Evolutionary conservation across 2,113 vertebrate genomes (phyloP).

Genomic region (Tragelaphus imberbis): DNA sequence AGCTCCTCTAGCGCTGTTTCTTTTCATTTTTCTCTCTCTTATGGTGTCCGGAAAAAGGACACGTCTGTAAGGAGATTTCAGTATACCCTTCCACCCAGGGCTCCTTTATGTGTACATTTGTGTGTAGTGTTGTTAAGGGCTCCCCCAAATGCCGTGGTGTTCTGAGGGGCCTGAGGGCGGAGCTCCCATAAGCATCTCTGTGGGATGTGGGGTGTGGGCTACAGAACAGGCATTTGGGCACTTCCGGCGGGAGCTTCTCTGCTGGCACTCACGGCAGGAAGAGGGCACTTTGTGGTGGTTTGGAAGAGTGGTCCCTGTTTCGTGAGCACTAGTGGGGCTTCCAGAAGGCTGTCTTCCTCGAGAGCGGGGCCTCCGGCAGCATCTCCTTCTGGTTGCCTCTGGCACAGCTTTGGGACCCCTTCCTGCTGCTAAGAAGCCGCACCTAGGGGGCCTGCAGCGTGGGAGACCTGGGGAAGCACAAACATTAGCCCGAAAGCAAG

Average conservation of each 20-base stretch:
- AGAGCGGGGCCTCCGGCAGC: neutral
- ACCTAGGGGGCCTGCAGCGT: rapidly evolving
- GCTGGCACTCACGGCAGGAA: neutral
- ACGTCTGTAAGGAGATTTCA: neutral
- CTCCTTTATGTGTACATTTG: rapidly evolving
- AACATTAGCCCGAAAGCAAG: neutral
- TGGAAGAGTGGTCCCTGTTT: neutral
- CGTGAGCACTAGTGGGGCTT: neutral
- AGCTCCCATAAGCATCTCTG: rapidly evolving
- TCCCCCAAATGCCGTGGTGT: rapidly evolving
- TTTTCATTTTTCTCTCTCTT: rapidly evolving
- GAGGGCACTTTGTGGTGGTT: neutral
- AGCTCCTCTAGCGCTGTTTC: neutral
- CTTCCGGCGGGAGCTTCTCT: neutral
- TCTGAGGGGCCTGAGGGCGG: neutral
- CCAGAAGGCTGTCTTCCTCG: neutral
- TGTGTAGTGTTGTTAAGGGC: neutral
- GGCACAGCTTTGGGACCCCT: neutral
- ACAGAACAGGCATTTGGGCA: rapidly evolving
- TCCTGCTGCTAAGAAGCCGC: neutral
- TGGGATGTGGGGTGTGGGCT: too few relatives aligned
- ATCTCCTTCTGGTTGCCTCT: too few relatives aligned
- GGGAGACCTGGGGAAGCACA: neutral
- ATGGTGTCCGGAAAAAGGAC: neutral
- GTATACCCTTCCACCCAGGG: rapidly evolving